Conservation (phyloP, 2,888 invertebrate genomes). For the Drosophila phalerata region DNA sequence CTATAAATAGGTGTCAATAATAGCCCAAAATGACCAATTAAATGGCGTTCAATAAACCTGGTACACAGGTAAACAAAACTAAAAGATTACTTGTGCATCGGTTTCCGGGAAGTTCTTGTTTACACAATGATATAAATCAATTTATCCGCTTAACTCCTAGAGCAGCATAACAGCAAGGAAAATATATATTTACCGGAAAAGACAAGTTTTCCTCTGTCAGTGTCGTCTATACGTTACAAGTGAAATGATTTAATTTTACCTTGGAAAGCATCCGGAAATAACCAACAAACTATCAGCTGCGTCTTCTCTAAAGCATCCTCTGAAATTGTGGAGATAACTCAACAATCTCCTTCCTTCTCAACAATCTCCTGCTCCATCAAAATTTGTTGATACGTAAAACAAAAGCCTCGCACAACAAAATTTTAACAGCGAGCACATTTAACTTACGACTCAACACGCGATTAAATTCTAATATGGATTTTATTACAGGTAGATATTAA, state of each 20-base stretch:
- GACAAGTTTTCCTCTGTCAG: not conserved
- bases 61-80: conserved; percentile 15
- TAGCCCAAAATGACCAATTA: conserved; percentile 71
- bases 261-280: not conserved
- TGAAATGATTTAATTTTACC: conserved; percentile 1
- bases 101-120: conserved; percentile 27
- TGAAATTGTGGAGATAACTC: not conserved
- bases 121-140: conserved; percentile 72
- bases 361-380: conserved; percentile 53
- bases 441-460: conserved; percentile 68
- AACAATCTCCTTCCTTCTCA: not conserved
- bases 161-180: not conserved
- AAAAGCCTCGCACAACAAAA: conserved; percentile 45
- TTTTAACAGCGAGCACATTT: conserved; percentile 41
- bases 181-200: not conserved
- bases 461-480: conserved; percentile 76
- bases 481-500: conserved; percentile 58
- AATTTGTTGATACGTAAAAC: conserved; percentile 61
- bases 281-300: conserved; percentile 3
- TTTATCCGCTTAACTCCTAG: no score
- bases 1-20: conserved; percentile 58
- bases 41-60: conserved; percentile 54
- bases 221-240: not conserved
- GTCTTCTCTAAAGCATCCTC: not conserved
- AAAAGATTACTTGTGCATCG: not conserved